phyloP scores from a whole-genome alignment of 2,113 vertebrate genomes.

The Onychostoma macrolepis region DNA sequence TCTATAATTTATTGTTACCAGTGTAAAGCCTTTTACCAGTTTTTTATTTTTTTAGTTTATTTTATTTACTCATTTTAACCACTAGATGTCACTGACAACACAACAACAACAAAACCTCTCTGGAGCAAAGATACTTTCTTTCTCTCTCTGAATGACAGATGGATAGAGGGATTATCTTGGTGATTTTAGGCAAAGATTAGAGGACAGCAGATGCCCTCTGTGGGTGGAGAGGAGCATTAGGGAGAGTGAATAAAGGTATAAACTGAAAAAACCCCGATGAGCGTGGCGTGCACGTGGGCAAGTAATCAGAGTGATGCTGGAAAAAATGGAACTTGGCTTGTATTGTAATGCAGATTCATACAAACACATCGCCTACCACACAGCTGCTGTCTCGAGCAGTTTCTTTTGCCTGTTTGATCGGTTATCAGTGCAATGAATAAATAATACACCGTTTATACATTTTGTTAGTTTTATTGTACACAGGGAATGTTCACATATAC shows the following conservation, averaged over 20 bases:
- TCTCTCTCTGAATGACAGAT: constrained; percentile 71
- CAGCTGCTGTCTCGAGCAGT: not conserved
- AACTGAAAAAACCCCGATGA: not conserved
- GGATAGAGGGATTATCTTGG: constrained; percentile 77
- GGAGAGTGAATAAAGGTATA: constrained; percentile 44
- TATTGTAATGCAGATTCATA: not conserved
- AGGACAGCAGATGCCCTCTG: constrained; percentile 78
- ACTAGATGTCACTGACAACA: constrained; percentile 45
- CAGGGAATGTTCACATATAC: constrained; percentile 74
- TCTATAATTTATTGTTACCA: not conserved
- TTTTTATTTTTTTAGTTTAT: not conserved
- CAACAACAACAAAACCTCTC: not conserved
- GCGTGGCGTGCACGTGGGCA: not conserved
- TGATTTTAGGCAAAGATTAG: constrained; percentile 83
- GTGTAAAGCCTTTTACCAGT: not conserved
- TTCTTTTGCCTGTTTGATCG: not conserved
- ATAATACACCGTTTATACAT: constrained; percentile 43
- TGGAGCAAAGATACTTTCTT: constrained; percentile 21
- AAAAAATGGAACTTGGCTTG: not conserved
- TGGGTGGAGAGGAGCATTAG: constrained; percentile 69
- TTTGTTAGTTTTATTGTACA: constrained; percentile 74
- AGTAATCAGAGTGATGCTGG: constrained; percentile 25
- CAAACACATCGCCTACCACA: not conserved
- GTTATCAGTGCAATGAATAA: constrained; percentile 45
- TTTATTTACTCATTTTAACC: constrained; percentile 16